Percentiles rank a stretch among this genome's conserved stretches.
These are phyloP conservation scores for Cephus pygmeus DNA, from an alignment of 2,888 invertebrate species.

Conservation along the genomic window DNA sequence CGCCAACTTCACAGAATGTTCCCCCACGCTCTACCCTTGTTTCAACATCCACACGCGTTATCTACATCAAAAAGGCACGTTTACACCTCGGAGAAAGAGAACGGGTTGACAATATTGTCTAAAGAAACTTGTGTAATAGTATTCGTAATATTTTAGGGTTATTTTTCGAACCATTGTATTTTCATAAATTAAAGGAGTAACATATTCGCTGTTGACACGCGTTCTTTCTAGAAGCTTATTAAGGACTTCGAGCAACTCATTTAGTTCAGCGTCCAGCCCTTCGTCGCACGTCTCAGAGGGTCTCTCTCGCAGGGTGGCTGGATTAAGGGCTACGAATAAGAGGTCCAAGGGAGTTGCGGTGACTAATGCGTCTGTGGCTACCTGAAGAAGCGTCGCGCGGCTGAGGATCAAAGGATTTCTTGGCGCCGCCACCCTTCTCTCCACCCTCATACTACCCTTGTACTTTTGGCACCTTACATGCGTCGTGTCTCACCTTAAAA, in stretches of 20 bases:
- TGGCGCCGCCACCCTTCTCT: conserved; percentile 57
- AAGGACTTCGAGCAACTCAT: conserved; percentile 62
- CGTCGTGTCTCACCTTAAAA: no score
- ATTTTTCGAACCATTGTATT: no score
- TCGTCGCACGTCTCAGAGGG: conserved; percentile 9
- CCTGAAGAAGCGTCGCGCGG: conserved; percentile 63
- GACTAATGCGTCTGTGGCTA: conserved; percentile 66
- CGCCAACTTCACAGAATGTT: conserved; percentile 47
- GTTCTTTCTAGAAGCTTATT: conserved; percentile 52
- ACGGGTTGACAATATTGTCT: no score
- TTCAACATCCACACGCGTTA: no score
- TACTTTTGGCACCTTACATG: no score
- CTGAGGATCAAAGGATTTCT: conserved; percentile 61
- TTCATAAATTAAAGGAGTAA: no score
- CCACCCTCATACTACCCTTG: no score
- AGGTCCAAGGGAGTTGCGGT: conserved; percentile 53
- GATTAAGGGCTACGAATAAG: neutral
- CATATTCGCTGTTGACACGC: conserved; percentile 49
- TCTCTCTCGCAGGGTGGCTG: conserved; percentile 22
- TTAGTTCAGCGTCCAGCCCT: conserved; percentile 44
- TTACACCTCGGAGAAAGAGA: no score
- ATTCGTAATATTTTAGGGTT: no score
- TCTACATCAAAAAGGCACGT: no score
- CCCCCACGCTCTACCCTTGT: no score
- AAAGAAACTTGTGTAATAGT: no score